Conservation (phyloP, 2,113 vertebrate species). For the Peucedramus taeniatus region DNA sequence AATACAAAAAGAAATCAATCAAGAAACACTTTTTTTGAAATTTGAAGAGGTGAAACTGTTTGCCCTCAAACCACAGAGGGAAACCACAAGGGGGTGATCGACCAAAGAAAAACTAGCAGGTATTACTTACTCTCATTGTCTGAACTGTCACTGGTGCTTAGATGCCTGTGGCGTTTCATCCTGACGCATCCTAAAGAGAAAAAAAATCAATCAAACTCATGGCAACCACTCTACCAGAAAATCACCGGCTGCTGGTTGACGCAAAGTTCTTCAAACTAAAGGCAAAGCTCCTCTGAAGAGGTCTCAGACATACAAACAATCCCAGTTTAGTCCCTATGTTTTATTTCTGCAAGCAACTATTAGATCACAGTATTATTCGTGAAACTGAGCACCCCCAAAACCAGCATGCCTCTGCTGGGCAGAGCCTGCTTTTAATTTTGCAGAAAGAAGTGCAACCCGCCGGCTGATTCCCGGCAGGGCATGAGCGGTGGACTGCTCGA, state of each 20-base stretch:
- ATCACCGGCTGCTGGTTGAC: not conserved
- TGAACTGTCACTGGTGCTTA: constrained; percentile 97
- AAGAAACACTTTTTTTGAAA: not conserved
- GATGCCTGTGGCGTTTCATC: constrained; percentile 94
- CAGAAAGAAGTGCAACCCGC: not conserved
- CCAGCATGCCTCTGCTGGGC: not conserved
- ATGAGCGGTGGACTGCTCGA: not conserved
- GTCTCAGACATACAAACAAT: not conserved
- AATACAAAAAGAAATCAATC: not conserved
- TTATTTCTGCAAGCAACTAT: not conserved
- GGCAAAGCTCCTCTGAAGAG: constrained; percentile 17
- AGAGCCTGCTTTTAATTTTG: not conserved
- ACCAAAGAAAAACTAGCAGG: constrained; percentile 36
- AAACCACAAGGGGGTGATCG: constrained; percentile 57
- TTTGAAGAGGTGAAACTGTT: constrained; percentile 2
- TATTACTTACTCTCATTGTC: constrained; percentile 94
- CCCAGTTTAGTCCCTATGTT: not conserved
- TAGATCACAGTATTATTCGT: not conserved
- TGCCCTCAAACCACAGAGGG: constrained; percentile 50
- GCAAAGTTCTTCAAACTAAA: not conserved
- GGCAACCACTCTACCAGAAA: constrained; percentile 16
- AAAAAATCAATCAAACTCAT: constrained; percentile 1
- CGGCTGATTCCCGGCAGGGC: constrained; percentile 11
- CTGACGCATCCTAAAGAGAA: constrained; percentile 85
- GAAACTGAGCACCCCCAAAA: not conserved